These are phyloP conservation scores for Heliopora coerulea DNA, from an alignment of 92 coral and sea anemone genomes.

Conservation along the genomic window DNA sequence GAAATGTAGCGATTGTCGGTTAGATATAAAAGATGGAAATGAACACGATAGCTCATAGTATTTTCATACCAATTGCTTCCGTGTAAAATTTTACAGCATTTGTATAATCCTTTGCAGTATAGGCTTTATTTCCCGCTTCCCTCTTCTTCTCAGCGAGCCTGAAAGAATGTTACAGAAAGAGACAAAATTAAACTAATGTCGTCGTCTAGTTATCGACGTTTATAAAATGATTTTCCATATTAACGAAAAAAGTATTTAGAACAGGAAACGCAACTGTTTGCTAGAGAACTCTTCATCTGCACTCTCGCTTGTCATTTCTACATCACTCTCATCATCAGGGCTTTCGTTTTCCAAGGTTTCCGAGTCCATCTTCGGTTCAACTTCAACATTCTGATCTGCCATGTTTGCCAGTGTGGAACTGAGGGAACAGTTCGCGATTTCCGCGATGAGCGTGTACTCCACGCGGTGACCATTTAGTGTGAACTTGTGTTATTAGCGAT, in stretches of 20 bases:
- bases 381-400: conserved; percentile 12
- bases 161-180: conserved; percentile 24
- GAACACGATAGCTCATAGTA: too few species aligned
- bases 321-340: conserved; percentile 7
- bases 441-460: background rate
- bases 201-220: background rate
- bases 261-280: conserved; percentile 9
- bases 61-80: conserved; percentile 97
- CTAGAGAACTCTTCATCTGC: background rate
- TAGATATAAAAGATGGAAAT: too few species aligned
- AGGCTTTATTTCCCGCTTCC: conserved; percentile 84
- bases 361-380: conserved; percentile 5
- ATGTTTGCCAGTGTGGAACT: background rate
- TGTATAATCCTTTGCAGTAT: conserved; percentile 68
- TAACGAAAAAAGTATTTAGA: background rate
- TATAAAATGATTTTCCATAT: background rate
- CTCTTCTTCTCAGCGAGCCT: conserved; percentile 92
- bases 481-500: too few species aligned
- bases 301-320: background rate
- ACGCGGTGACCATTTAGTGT: too few species aligned
- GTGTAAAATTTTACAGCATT: conserved; percentile 72
- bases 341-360: background rate
- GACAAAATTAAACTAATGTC: conserved; percentile 5
- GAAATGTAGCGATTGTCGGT: too few species aligned
- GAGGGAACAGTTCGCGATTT: background rate